A percentile compares a stretch with the other conserved stretches of the same genome.
Evolutionary conservation across 35 echinoderm and acorn worm genomes (phyloP).

Genomic region (Ophioderma brevispina): DNA sequence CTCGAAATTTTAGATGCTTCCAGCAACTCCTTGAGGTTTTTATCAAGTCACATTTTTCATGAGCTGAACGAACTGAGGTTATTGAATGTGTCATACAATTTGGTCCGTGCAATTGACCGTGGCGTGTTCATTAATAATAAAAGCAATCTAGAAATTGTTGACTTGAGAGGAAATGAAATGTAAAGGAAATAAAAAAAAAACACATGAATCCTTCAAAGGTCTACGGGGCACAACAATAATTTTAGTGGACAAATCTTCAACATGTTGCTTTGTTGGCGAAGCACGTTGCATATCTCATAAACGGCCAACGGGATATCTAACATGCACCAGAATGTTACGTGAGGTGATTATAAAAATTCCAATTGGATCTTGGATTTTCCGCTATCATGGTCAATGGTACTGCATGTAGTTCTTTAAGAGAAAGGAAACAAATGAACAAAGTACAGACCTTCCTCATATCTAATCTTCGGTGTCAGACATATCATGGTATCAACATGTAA

Average conservation of each 20-base stretch:
- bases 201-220: not conserved
- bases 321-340: constrained; percentile 63
- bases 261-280: not conserved
- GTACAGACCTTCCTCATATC: constrained; percentile 66
- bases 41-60: too few relatives aligned
- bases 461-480: constrained; percentile 65
- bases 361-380: constrained; percentile 70
- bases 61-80: too few relatives aligned
- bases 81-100: not conserved
- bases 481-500: constrained; percentile 74
- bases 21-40: too few relatives aligned
- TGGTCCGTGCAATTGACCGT: not conserved
- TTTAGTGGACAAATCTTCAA: not conserved
- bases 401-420: constrained; percentile 46
- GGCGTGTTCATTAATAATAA: not conserved
- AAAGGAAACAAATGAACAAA: constrained; percentile 27
- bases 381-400: constrained; percentile 67
- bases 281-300: not conserved
- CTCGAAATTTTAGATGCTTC: too few relatives aligned
- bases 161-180: not conserved
- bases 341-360: constrained; percentile 40
- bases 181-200: too few relatives aligned
- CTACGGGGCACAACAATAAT: not conserved
- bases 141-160: not conserved
- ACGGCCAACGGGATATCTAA: not conserved